Conservation (phyloP, 2,797 vertebrate species). For the Gymnothorax reevesii region DNA sequence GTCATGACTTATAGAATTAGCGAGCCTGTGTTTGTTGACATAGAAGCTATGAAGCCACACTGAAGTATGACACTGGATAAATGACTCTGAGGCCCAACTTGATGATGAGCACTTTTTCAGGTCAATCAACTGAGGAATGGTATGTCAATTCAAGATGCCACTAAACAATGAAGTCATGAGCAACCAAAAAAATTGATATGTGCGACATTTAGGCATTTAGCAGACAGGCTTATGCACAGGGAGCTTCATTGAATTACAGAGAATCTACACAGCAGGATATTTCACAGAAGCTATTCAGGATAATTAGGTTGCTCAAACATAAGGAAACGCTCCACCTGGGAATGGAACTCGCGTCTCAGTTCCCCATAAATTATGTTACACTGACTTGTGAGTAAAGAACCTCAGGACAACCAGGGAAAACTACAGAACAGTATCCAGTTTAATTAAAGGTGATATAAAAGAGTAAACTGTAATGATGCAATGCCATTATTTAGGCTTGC, state of each 20-base stretch:
- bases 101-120: background rate
- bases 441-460: background rate
- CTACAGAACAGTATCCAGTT: background rate
- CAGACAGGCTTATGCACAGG: background rate
- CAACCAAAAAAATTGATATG: background rate
- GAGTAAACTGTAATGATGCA: background rate
- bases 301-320: background rate
- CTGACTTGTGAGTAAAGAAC: background rate
- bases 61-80: background rate
- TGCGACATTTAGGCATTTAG: background rate
- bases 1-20: too few relatives aligned
- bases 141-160: background rate
- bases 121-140: background rate
- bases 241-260: background rate
- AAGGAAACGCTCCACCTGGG: background rate
- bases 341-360: background rate
- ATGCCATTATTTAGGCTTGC: background rate
- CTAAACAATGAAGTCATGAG: background rate
- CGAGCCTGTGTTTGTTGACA: background rate
- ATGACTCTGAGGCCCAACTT: background rate
- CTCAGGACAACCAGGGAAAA: background rate
- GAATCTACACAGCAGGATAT: background rate
- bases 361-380: background rate
- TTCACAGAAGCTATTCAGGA: background rate
- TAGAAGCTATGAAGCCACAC: background rate